These are phyloP conservation scores for Eumacrocentrus americanus DNA, from an alignment of 2,888 invertebrate genomes.

Conservation along the genomic window DNA sequence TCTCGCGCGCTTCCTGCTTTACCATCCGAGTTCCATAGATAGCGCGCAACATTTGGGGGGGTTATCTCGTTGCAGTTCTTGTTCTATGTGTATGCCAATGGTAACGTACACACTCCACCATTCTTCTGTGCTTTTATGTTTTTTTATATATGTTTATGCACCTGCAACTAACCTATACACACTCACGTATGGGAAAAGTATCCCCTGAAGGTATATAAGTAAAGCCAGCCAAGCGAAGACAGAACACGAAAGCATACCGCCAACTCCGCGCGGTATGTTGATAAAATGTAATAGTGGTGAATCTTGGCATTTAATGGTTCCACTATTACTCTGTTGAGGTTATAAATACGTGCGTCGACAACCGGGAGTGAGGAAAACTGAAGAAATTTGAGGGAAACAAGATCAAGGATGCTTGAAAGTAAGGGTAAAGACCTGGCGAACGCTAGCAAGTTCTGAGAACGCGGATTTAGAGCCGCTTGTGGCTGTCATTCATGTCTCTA, in stretches of 20 bases:
- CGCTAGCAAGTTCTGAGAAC: no score
- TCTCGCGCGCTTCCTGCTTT: no score
- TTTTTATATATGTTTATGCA: no score
- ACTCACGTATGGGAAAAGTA: slow-evolving; percentile 1
- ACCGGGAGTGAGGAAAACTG: no score
- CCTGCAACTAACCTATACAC: background rate
- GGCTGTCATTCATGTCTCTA: slow-evolving; percentile 36
- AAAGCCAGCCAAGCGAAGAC: background rate
- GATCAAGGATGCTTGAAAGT: no score
- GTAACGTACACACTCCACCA: background rate
- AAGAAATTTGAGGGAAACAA: no score
- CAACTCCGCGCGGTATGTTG: background rate
- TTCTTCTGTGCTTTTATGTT: background rate
- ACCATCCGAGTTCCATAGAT: no score
- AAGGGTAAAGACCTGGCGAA: no score
- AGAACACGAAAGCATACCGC: background rate
- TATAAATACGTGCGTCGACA: no score
- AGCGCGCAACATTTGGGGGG: no score
- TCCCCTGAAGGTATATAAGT: background rate
- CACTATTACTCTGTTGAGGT: background rate
- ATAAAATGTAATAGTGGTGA: background rate
- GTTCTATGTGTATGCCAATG: no score
- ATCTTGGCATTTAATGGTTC: background rate
- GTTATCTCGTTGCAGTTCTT: no score
- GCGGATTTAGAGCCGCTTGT: background rate